Base-by-base conservation (phyloP, 1,140 invertebrate genomes). In the Drosophila repleta region DNA sequence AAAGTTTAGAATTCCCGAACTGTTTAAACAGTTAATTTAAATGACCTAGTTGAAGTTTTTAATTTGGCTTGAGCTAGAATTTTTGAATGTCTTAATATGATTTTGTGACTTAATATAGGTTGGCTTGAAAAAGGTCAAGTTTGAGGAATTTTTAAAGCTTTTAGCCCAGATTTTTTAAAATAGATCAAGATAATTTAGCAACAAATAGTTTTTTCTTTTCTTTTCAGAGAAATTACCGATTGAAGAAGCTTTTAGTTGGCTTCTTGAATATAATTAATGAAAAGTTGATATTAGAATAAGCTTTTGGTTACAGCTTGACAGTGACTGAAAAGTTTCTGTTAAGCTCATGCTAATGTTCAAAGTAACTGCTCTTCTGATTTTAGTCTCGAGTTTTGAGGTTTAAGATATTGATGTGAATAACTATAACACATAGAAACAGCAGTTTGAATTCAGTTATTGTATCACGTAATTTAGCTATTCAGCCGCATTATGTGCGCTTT, bases 401-500 rank as follows among this genome's bases (percentile, higher is more conserved):
- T 0, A 35, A 35, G n/a, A 11, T 2, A 35, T 35, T 35, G 1
- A 35, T 35, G 32, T 13, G 3, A 35, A 35, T 35, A 35, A 35
- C 32, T 35, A 35, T 11, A 35, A 35, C 32, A 35, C 11, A 56
- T 21, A 45, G 39, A 29, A 65, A 20, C 67, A 70, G 45, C 52
- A 64, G 52, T 64, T 69, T 46, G 0, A 15, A 17, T 20, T 11
- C 13, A 6, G 24, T 26, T 57, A 41, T 21, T 26, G 4, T 41
- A 45, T 10, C 10, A 18, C 24, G 39, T 57, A 43, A 57, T 57
- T 57, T 3, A 45, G 6, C 39, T 20, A 53, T 37, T 53, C 13
- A 29, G n/a, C 29, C 39, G 55, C 39, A 49, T 64, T 63, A 41
- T 64, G 60, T 49, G 46, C 39, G 20, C 46, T 43, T 32, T n/a